Conservation (phyloP, 2,797 vertebrate genomes). For the Sciurus carolinensis region DNA sequence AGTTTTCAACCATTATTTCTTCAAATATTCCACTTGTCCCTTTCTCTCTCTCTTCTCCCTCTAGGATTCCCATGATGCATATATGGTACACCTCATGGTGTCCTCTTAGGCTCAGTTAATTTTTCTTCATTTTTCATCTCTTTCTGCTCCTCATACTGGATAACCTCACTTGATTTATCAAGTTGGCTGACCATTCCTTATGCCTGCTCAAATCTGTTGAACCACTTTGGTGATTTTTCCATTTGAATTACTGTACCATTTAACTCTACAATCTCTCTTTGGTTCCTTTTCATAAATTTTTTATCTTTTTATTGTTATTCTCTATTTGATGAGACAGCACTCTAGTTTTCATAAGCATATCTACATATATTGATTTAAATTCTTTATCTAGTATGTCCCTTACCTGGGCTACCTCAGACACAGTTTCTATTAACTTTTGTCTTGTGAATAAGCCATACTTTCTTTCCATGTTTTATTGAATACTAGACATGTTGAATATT, state of each 20-base stretch:
- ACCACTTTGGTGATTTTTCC: background rate
- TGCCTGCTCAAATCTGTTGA: background rate
- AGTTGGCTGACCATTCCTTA: background rate
- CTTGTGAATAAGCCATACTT: conserved; percentile 9
- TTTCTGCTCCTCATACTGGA: background rate
- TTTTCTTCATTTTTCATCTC: conserved; percentile 40
- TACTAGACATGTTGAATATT: background rate
- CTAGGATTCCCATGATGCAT: background rate
- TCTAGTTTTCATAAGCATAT: conserved; percentile 27
- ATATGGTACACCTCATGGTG: background rate
- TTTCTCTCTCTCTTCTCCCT: conserved; percentile 25
- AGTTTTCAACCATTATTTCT: no score
- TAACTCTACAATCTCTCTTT: background rate
- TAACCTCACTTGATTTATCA: background rate
- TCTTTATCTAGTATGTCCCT: conserved; percentile 1
- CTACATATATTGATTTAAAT: conserved; percentile 18
- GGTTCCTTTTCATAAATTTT: background rate
- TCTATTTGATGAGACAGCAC: background rate
- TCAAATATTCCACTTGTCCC: background rate
- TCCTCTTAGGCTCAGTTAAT: background rate
- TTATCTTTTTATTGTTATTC: conserved; percentile 19
- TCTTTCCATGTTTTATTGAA: background rate
- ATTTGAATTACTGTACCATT: conserved; percentile 49
- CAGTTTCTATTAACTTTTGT: conserved; percentile 1
- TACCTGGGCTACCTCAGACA: background rate